A percentile compares a stretch with the other conserved stretches of the same genome.
Conservation (phyloP, 2,113 vertebrate species). For the Muntiacus muntjak region DNA sequence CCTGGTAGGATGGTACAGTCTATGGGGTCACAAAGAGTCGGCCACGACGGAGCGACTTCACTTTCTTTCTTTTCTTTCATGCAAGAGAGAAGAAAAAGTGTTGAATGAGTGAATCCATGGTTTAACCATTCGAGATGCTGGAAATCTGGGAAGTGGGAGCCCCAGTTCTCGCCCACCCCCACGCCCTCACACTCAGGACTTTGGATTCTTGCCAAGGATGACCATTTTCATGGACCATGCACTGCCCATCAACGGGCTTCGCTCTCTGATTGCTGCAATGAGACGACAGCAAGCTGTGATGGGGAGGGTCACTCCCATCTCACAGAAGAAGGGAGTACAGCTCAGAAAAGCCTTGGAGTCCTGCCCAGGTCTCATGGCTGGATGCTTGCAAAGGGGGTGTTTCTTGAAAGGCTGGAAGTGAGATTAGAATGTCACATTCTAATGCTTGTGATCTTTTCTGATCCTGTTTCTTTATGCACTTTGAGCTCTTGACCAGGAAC, state of each 20-base stretch:
- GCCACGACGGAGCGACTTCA: background rate
- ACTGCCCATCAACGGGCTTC: fast-evolving
- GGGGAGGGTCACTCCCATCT: too few relatives aligned
- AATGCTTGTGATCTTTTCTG: background rate
- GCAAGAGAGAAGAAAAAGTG: background rate
- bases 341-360: fast-evolving
- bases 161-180: background rate
- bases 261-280: too few relatives aligned
- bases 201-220: background rate
- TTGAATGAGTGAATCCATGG: background rate
- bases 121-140: background rate
- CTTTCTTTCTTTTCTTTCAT: background rate
- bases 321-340: background rate
- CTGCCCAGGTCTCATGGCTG: background rate
- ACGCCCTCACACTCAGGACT: background rate
- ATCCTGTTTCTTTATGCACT: background rate
- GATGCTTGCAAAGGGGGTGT: fast-evolving
- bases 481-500: background rate
- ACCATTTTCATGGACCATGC: fast-evolving
- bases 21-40: background rate
- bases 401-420: background rate
- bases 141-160: background rate
- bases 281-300: background rate
- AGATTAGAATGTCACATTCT: background rate
- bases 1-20: background rate